Conservation (phyloP, 2,888 invertebrate species). For the Melinopterus prodromus region DNA sequence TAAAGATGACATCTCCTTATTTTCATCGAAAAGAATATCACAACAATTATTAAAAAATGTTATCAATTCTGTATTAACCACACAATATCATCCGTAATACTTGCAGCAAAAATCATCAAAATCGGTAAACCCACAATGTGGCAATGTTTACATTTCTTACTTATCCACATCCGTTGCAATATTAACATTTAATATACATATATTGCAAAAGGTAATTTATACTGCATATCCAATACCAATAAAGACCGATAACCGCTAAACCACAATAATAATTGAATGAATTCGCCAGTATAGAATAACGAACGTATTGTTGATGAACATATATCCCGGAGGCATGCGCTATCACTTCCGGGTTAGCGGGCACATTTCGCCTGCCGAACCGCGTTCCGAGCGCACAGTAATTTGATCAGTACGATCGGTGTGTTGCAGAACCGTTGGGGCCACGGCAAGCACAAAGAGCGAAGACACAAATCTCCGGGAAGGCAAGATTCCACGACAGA, state of each 20-base stretch:
- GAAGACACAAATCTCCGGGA: conserved; percentile 68
- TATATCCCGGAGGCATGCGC: conserved; percentile 4
- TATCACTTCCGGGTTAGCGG: neutral
- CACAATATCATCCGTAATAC: too few species aligned
- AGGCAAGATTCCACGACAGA: conserved; percentile 72
- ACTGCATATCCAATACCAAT: neutral
- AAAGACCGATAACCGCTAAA: neutral
- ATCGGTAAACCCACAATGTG: too few species aligned
- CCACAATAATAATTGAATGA: neutral
- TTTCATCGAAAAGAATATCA: too few species aligned
- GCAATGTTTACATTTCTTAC: too few species aligned
- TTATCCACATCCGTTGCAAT: too few species aligned
- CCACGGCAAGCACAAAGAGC: conserved; percentile 73
- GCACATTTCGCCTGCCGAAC: neutral
- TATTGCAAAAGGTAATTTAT: too few species aligned
- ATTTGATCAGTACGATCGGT: conserved; percentile 37
- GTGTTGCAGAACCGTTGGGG: conserved; percentile 76
- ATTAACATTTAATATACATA: too few species aligned
- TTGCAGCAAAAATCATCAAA: too few species aligned
- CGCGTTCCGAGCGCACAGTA: conserved; percentile 18
- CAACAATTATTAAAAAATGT: too few species aligned
- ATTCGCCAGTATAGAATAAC: neutral
- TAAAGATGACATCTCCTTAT: too few species aligned
- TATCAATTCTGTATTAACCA: too few species aligned
- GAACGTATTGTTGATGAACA: neutral